Percentiles rank a stretch among this genome's conserved stretches.
These are phyloP conservation scores for Podabrus alpinus DNA, from an alignment of 2,888 invertebrate genomes.

Conservation along the genomic window DNA sequence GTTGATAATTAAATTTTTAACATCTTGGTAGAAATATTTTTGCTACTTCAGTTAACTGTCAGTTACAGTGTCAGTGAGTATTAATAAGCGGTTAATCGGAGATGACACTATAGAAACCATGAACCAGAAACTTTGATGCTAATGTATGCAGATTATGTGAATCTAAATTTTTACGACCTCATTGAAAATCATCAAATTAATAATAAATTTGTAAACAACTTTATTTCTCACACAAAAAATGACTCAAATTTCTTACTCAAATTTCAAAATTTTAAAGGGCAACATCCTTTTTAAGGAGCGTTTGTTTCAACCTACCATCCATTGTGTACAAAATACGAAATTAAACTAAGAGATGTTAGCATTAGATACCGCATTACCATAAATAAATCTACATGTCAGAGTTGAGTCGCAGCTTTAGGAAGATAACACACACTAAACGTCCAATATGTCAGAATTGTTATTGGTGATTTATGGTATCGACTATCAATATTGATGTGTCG, in stretches of 20 bases:
- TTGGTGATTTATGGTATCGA: background rate
- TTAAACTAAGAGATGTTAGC: slow-evolving; percentile 19
- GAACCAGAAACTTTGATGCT: slow-evolving; percentile 23
- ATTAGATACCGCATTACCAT: slow-evolving; percentile 23
- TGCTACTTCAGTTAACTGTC: slow-evolving; percentile 22
- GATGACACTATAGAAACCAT: slow-evolving; percentile 22
- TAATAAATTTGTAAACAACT: background rate
- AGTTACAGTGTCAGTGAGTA: slow-evolving; percentile 22
- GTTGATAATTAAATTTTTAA: background rate
- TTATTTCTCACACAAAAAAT: background rate
- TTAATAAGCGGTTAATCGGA: slow-evolving; percentile 25
- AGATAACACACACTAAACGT: background rate
- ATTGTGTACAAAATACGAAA: slow-evolving; percentile 13
- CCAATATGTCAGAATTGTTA: background rate
- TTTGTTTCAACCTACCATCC: slow-evolving; percentile 16
- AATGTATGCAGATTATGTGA: slow-evolving; percentile 25
- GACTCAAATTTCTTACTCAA: background rate
- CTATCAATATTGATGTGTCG: background rate
- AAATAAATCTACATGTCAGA: slow-evolving; percentile 23
- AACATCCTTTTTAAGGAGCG: slow-evolving; percentile 20
- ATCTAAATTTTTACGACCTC: slow-evolving; percentile 20
- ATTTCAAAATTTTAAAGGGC: slow-evolving; percentile 11
- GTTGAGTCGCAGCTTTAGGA: background rate
- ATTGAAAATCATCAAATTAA: slow-evolving; percentile 12
- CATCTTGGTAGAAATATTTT: background rate